These are phyloP conservation scores for Mesochorus sp. DNA, from an alignment of 2,888 invertebrate species.

Conservation along the genomic window DNA sequence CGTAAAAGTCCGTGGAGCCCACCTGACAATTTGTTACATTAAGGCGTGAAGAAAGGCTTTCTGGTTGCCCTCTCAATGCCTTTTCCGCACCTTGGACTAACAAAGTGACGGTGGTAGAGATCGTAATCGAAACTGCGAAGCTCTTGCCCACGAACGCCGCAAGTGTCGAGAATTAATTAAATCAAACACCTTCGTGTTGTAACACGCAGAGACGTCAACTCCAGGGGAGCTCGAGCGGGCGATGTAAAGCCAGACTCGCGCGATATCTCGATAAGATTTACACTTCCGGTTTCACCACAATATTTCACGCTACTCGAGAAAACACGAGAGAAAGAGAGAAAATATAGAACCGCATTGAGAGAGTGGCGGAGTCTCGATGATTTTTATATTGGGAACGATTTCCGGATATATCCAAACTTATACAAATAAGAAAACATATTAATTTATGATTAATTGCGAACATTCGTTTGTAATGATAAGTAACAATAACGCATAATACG, in stretches of 20 bases:
- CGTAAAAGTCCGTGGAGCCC: not conserved
- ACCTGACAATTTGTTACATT: conserved; percentile 9
- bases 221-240: not conserved
- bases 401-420: too few relatives aligned
- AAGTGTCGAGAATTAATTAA: conserved; percentile 67
- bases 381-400: too few relatives aligned
- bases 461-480: conserved; percentile 14
- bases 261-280: conserved; percentile 62
- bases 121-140: conserved; percentile 66
- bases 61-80: conserved; percentile 21
- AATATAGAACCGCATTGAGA: not conserved
- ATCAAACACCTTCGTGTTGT: conserved; percentile 61
- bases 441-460: too few relatives aligned
- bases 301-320: conserved; percentile 32
- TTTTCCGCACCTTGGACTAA: conserved; percentile 63
- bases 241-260: conserved; percentile 13
- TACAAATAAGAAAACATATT: too few relatives aligned
- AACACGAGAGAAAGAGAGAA: conserved; percentile 16
- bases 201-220: conserved; percentile 63
- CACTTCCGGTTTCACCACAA: conserved; percentile 48
- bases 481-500: not conserved
- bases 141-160: conserved; percentile 59
- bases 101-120: conserved; percentile 67
- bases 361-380: not conserved
- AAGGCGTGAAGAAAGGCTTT: conserved; percentile 27